Percentiles rank a stretch among this genome's conserved stretches.
Evolutionary conservation across 2,797 vertebrate species (phyloP).

Genomic region (Tokudaia tokunoshimensis): DNA sequence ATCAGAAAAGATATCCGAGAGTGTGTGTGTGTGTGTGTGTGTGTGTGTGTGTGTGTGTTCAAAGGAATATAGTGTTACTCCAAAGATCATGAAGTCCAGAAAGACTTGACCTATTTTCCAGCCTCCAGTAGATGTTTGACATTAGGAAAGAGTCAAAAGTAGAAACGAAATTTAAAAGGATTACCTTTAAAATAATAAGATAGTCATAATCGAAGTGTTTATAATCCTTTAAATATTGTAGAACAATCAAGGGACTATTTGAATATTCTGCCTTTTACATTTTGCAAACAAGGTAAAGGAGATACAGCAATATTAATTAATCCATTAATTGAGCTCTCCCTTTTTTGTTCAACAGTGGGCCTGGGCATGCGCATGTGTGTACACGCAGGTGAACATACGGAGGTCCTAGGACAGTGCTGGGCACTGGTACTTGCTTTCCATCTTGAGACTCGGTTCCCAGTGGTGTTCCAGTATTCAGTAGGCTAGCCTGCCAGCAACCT

Average conservation of each 20-base stretch:
- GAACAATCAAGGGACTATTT: not conserved
- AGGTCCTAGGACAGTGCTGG: not conserved
- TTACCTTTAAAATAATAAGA: not conserved
- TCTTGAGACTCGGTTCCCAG: not conserved
- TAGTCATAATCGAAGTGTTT: not conserved
- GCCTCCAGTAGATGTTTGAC: not conserved
- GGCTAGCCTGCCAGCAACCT: not conserved
- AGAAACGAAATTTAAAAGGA: not conserved
- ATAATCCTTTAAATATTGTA: not conserved
- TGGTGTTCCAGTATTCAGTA: not conserved
- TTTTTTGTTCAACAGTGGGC: not conserved
- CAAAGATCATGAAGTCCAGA: conserved; percentile 9
- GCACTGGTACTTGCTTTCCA: not conserved
- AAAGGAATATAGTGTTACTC: conserved; percentile 9
- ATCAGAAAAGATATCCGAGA: not conserved
- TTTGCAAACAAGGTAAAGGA: conserved; percentile 45
- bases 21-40: too few species aligned
- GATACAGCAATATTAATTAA: not conserved
- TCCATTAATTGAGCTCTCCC: not conserved
- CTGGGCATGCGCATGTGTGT: too few species aligned
- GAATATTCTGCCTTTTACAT: not conserved
- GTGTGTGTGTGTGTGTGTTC: too few species aligned
- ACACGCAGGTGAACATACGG: not conserved
- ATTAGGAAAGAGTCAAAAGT: conserved; percentile 15
- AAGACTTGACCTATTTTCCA: not conserved